A percentile compares a stretch with the other conserved stretches of the same genome.
Evolutionary conservation across 2,888 invertebrate genomes (phyloP).

Genomic region (Abrostola tripartita): DNA sequence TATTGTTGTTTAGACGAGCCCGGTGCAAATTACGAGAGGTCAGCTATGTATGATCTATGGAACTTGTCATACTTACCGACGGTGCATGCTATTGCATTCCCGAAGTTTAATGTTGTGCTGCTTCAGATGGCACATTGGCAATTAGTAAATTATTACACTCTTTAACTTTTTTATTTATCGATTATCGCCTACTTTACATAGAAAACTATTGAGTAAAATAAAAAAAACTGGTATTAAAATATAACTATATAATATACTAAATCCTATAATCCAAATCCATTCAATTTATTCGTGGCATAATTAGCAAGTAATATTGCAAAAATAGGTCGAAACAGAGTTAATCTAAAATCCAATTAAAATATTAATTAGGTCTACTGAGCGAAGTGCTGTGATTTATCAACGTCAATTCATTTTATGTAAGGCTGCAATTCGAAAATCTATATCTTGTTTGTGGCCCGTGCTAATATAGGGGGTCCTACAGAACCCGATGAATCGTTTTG

Average conservation of each 20-base stretch:
- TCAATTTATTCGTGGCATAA: not conserved
- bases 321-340: constrained; percentile 1
- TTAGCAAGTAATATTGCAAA: not conserved
- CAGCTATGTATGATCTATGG: constrained; percentile 51
- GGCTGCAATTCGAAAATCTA: not conserved
- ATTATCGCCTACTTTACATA: too few species aligned
- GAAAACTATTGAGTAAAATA: too few species aligned
- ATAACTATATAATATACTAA: too few species aligned
- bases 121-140: not conserved
- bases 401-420: not conserved
- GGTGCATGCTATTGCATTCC: constrained; percentile 28
- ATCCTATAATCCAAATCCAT: not conserved
- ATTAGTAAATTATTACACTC: not conserved
- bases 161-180: too few species aligned
- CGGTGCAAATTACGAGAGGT: constrained; percentile 65
- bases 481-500: too few species aligned
- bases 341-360: constrained; percentile 4
- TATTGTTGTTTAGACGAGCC: constrained; percentile 75
- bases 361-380: not conserved
- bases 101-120: not conserved
- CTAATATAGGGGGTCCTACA: too few species aligned
- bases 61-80: constrained; percentile 34
- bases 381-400: not conserved
- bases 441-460: not conserved
- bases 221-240: not conserved